Evolutionary conservation across 1,140 invertebrate species (phyloP).

Genomic region (Globodera rostochiensis): DNA sequence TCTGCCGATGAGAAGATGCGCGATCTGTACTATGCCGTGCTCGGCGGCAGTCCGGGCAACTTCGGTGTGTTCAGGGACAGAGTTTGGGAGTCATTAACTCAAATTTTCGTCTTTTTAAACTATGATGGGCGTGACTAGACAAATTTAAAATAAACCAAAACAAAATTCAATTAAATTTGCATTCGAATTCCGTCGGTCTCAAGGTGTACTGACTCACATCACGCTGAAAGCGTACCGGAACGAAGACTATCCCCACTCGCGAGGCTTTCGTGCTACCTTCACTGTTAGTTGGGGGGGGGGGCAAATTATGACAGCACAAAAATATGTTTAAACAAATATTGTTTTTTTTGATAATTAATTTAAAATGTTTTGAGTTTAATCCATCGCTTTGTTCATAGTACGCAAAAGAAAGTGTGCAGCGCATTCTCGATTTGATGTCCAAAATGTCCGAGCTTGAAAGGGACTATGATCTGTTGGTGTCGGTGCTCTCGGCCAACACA

Average conservation of each 20-base stretch:
- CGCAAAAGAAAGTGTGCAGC: background rate
- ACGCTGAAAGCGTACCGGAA: background rate
- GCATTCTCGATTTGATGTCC: background rate
- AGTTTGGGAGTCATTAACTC: too few relatives aligned
- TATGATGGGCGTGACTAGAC: too few relatives aligned
- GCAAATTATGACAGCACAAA: background rate
- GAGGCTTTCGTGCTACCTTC: background rate
- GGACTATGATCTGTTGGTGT: background rate
- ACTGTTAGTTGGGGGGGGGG: background rate
- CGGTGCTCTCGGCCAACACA: background rate
- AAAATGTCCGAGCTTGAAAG: background rate
- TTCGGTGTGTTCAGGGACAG: background rate
- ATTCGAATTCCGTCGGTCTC: background rate
- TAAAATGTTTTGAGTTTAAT: too few relatives aligned
- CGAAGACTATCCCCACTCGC: slow-evolving; percentile 3
- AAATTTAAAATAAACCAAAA: background rate
- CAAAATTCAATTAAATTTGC: too few relatives aligned
- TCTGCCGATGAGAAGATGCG: background rate
- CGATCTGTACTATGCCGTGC: slow-evolving; percentile 1
- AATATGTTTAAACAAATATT: background rate
- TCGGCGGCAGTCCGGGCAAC: slow-evolving; percentile 19
- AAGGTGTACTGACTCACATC: slow-evolving; percentile 6
- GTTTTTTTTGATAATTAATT: too few relatives aligned
- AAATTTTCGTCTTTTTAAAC: too few relatives aligned
- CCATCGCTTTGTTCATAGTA: background rate